These are phyloP conservation scores for Stratiolaelaps scimitus DNA, from an alignment of 1,140 invertebrate species.

Conservation along the genomic window DNA sequence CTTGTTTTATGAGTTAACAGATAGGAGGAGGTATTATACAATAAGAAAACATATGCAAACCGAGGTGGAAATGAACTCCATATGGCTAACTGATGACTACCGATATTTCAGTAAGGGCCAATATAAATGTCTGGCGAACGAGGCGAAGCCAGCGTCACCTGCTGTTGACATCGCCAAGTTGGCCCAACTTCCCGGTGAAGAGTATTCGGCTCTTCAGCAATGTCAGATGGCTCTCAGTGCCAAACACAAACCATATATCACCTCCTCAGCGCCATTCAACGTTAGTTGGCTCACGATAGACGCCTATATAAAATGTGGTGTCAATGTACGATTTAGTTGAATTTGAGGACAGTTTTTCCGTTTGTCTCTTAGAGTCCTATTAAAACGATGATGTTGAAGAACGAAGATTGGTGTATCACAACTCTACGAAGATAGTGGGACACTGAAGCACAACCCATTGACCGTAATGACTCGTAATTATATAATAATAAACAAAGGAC, in stretches of 20 bases:
- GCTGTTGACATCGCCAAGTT: constrained; percentile 29
- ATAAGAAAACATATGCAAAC: no score
- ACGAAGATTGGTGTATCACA: no score
- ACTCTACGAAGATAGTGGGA: no score
- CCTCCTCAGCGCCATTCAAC: constrained; percentile 35
- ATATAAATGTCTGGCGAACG: constrained; percentile 36
- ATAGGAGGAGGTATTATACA: no score
- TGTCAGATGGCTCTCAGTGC: constrained; percentile 37
- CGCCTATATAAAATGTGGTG: not conserved
- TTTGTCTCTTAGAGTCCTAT: no score
- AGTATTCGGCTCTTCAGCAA: constrained; percentile 35
- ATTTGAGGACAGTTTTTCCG: no score
- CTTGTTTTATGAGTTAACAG: no score
- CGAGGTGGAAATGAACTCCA: not conserved
- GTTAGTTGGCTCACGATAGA: constrained; percentile 31
- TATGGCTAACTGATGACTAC: not conserved
- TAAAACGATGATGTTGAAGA: no score
- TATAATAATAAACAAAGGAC: no score
- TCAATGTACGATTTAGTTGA: no score
- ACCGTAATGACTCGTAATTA: no score
- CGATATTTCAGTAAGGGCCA: constrained; percentile 35
- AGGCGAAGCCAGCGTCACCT: constrained; percentile 14
- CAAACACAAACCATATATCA: constrained; percentile 35
- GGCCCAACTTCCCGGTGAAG: constrained; percentile 35
- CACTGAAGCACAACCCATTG: no score